These are phyloP conservation scores for Pseudobourletiella spinata DNA, from an alignment of 1,140 invertebrate species.

Conservation along the genomic window DNA sequence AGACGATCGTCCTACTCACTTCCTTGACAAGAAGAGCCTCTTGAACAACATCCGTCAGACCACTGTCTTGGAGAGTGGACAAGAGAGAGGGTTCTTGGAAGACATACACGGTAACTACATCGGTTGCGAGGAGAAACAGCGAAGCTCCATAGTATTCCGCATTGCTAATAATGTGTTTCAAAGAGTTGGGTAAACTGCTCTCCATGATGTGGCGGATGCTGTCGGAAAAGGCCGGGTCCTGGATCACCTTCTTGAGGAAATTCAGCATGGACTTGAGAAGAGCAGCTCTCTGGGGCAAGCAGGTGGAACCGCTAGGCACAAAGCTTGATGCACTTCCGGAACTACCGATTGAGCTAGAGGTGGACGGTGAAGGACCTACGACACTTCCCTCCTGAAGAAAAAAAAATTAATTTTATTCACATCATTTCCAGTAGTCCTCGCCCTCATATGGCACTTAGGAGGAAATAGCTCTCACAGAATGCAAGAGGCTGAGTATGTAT, in stretches of 20 bases:
- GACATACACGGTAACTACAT: conserved; percentile 85
- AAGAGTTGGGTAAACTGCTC: conserved; percentile 66
- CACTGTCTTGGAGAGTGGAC: conserved; percentile 76
- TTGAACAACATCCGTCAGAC: conserved; percentile 79
- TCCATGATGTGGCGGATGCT: conserved; percentile 87
- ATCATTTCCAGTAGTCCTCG: too few species aligned
- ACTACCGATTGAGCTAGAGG: neutral
- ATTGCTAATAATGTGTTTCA: conserved; percentile 86
- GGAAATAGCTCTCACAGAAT: too few species aligned
- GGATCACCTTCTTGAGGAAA: conserved; percentile 77
- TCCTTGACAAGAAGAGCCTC: conserved; percentile 80
- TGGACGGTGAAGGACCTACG: neutral
- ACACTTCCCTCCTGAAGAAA: conserved; percentile 7
- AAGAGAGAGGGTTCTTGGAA: conserved; percentile 85
- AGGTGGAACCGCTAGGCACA: conserved; percentile 41
- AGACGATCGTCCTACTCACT: too few species aligned
- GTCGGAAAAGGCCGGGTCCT: conserved; percentile 69
- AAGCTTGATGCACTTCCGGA: conserved; percentile 21
- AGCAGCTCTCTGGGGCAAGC: conserved; percentile 74
- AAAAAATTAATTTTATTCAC: too few species aligned
- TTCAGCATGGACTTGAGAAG: conserved; percentile 82
- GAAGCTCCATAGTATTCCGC: conserved; percentile 87
- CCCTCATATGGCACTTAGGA: too few species aligned
- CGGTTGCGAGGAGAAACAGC: conserved; percentile 76
- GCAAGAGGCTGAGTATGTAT: too few species aligned